Percentiles rank a stretch among this genome's conserved stretches.
These are phyloP conservation scores for Zosterops lateralis DNA, from an alignment of 2,113 vertebrate species.

Conservation along the genomic window DNA sequence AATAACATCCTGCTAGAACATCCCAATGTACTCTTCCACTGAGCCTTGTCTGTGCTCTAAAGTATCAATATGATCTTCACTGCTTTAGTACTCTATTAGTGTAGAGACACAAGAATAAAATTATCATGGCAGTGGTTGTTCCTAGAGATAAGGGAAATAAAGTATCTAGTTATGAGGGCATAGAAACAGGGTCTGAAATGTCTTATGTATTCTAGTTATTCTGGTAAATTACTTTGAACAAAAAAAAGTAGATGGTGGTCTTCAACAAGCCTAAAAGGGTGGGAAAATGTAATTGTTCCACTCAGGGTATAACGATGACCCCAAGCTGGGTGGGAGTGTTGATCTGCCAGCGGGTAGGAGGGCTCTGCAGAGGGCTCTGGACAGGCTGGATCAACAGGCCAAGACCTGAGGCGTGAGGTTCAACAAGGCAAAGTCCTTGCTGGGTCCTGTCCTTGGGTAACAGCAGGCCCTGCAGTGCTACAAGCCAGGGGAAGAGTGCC, in stretches of 20 bases:
- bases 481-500: neutral
- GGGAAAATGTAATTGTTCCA: neutral
- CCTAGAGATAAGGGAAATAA: neutral
- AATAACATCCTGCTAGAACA: neutral
- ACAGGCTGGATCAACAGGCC: neutral
- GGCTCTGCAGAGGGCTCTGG: neutral
- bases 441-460: neutral
- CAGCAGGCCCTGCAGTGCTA: neutral
- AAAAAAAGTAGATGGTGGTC: neutral
- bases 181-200: neutral
- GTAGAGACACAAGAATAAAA: neutral
- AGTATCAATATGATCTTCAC: neutral
- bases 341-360: neutral
- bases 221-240: neutral
- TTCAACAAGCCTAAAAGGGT: neutral
- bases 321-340: rapidly evolving
- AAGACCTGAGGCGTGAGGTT: neutral
- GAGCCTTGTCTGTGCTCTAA: neutral
- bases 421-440: neutral
- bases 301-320: neutral
- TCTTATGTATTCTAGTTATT: neutral
- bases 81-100: neutral
- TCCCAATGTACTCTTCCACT: neutral
- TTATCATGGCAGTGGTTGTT: neutral
- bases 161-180: neutral